phyloP scores from a whole-genome alignment of 2,797 vertebrate species.

The Hemibagrus guttatus region DNA sequence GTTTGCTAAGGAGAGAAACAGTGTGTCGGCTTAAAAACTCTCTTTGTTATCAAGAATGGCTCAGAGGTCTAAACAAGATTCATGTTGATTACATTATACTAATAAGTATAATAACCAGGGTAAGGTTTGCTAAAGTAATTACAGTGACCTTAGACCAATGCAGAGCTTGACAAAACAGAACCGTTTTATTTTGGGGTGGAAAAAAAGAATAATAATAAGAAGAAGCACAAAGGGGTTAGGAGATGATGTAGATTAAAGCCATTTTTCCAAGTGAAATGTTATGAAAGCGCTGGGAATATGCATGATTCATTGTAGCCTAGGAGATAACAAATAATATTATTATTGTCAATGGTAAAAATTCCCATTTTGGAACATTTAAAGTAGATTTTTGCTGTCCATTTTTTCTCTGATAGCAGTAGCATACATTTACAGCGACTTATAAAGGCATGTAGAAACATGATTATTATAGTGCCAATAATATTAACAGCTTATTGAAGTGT shows the following conservation, averaged over 20 bases:
- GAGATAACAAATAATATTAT: background rate
- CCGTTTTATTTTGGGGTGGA: background rate
- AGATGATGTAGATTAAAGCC: background rate
- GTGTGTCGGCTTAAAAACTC: background rate
- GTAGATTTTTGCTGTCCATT: background rate
- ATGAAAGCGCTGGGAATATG: background rate
- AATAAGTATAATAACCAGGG: conserved; percentile 46
- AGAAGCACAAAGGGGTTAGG: background rate
- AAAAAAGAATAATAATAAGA: background rate
- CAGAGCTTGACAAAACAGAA: background rate
- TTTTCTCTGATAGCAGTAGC: background rate
- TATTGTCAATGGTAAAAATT: background rate
- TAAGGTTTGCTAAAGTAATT: conserved; percentile 34
- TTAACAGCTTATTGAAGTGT: background rate
- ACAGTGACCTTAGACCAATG: conserved; percentile 18
- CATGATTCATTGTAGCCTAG: background rate
- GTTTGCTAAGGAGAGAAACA: background rate
- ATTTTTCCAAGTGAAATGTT: background rate
- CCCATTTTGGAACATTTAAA: background rate
- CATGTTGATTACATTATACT: conserved; percentile 32
- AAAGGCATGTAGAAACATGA: background rate
- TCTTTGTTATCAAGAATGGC: background rate
- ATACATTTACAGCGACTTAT: background rate
- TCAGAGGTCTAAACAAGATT: conserved; percentile 29
- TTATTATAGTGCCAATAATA: background rate